Evolutionary conservation across 2,797 vertebrate genomes (phyloP).

Genomic region (Microctenopoma steveboyesi): DNA sequence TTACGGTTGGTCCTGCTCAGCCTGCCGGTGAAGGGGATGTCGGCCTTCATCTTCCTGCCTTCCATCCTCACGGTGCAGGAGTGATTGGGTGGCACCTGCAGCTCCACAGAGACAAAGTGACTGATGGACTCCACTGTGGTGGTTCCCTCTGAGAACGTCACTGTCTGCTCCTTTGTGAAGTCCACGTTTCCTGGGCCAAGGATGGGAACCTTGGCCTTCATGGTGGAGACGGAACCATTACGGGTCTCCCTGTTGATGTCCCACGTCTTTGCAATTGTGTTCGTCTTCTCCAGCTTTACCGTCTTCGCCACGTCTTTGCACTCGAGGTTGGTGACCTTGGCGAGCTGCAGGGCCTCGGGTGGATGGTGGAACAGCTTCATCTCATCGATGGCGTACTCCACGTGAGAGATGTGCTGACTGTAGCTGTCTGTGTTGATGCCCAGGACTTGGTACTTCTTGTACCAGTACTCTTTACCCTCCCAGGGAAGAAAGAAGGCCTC

Average conservation of each 20-base stretch:
- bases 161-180: slow-evolving; percentile 75
- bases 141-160: slow-evolving; percentile 78
- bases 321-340: slow-evolving; percentile 77
- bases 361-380: slow-evolving; percentile 78
- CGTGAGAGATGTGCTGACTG: slow-evolving; percentile 79
- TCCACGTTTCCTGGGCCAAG: slow-evolving; percentile 64
- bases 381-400: slow-evolving; percentile 73
- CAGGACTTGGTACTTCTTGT: slow-evolving; percentile 82
- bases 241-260: slow-evolving; percentile 75
- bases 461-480: slow-evolving; percentile 84
- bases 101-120: slow-evolving; percentile 68
- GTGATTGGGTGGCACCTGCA: slow-evolving; percentile 75
- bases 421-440: slow-evolving; percentile 76
- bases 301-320: slow-evolving; percentile 74
- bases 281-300: slow-evolving; percentile 76
- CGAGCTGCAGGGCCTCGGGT: slow-evolving; percentile 75
- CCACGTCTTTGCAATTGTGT: slow-evolving; percentile 71
- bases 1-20: slow-evolving; percentile 76
- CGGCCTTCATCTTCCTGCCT: slow-evolving; percentile 77
- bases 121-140: slow-evolving; percentile 65
- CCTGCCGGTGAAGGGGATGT: slow-evolving; percentile 76
- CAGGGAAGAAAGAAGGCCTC: slow-evolving; percentile 83
- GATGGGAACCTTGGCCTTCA: slow-evolving; percentile 76
- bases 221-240: slow-evolving; percentile 75
- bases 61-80: slow-evolving; percentile 78